Evolutionary conservation across 2,797 vertebrate species (phyloP), one percentile per base, ranked within the genome.

Genomic region (Sebastes diploproa): DNA sequence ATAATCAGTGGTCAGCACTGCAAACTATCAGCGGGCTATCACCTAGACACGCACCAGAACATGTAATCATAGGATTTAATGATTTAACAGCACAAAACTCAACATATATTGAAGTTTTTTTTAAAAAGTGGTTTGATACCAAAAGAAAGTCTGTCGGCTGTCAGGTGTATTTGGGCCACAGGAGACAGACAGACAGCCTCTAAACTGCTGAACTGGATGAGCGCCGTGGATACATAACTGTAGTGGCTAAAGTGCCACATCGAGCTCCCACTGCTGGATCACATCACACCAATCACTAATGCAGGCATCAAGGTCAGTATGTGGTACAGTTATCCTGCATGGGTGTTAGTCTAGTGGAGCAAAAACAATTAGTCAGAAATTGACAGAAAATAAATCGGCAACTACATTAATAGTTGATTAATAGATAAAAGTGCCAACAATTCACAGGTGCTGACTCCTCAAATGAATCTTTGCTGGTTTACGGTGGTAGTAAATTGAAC

Each of bases 261-360:
- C 5, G 8, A 61, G 70, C 56, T 50, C 4, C 25, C 52, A 27
- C 58, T 30, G 62, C 55, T 27, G 29, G 60, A 73, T 38, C 65
- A 77, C 59, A 73, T 68, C 72, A 62, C 38, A 62, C 42, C 59
- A 65, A 72, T 66, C 36, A 46, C 27, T 74, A 58, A 67, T 59
- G 38, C 58, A 65, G 61, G 34, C 61, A 76, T 82, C 54, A 72
- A 69, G 50, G 55, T 72, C 72, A 77, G 34, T 30, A 6, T 60
- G n/a, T 4, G 22, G 6, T 36, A 69, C 36, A 65, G 59, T 62
- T n/a, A 42, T 64, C 60, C n/a, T 71, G 16, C 38, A 27, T 2
- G 7, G 20, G 10, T 68, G 7, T 38, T 36, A 1, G 60, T 63
- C 14, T 62, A 10, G 30, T 60, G n/a, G 27, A 42, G 34, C 29